Conservation (phyloP, 2,888 invertebrate species). For the Drosophila limbata region DNA sequence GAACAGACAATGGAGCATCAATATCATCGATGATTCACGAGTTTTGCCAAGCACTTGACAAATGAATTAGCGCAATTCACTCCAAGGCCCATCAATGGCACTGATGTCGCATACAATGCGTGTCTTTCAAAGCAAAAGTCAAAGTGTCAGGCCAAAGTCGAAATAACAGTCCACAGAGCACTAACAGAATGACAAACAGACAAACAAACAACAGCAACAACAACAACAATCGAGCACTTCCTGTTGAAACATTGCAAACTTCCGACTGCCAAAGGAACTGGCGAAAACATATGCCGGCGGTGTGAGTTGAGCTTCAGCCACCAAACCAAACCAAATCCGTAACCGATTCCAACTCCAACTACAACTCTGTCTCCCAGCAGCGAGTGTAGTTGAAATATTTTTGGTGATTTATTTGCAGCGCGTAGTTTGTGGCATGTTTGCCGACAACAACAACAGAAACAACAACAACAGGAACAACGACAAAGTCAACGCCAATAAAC, state of each 20-base stretch:
- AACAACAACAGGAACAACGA: constrained; percentile 30
- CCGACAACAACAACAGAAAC: constrained; percentile 50
- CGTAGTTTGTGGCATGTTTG: constrained; percentile 79
- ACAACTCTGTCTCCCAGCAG: constrained; percentile 31
- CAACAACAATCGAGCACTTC: constrained; percentile 73
- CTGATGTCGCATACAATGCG: constrained; percentile 68
- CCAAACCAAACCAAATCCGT: constrained; percentile 6
- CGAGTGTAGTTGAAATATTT: constrained; percentile 79
- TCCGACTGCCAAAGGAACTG: constrained; percentile 71
- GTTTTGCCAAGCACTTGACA: constrained; percentile 69
- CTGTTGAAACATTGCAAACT: constrained; percentile 81
- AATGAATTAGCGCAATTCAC: constrained; percentile 78
- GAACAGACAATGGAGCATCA: constrained; percentile 43
- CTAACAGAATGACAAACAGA: constrained; percentile 36
- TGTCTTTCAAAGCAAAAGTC: constrained; percentile 79
- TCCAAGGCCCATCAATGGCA: constrained; percentile 47
- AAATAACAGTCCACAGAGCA: constrained; percentile 64
- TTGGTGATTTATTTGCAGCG: constrained; percentile 81
- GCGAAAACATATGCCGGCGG: constrained; percentile 70
- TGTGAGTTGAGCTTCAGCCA: constrained; percentile 54
- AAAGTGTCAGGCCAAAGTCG: constrained; percentile 78
- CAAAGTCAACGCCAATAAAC: constrained; percentile 74
- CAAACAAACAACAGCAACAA: constrained; percentile 43
- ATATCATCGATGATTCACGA: constrained; percentile 70
- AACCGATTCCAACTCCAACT: constrained; percentile 3